Percentiles rank a stretch among this genome's conserved stretches.
These are phyloP conservation scores for Pseudocheirus occidentalis DNA, from an alignment of 2,797 vertebrate genomes.

Conservation along the genomic window DNA sequence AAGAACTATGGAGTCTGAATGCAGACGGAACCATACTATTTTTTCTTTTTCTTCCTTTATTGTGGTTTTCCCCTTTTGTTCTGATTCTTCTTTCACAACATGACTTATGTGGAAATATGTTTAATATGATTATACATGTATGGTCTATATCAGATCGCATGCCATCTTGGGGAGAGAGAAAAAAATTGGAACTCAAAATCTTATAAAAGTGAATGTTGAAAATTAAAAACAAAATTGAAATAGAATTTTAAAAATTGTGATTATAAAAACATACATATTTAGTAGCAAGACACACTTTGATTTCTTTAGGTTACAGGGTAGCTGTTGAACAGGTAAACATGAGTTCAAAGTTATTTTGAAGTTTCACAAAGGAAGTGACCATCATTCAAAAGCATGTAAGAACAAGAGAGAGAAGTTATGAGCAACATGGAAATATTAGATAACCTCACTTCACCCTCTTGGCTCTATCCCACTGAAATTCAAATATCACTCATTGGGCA, in stretches of 20 bases:
- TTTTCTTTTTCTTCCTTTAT: no score
- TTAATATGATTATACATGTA: no score
- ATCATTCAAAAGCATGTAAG: neutral
- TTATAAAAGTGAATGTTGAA: no score
- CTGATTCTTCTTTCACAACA: no score
- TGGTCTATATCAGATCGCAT: no score
- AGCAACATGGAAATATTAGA: neutral
- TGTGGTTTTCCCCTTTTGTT: no score
- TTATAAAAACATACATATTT: neutral
- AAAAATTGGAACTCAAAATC: no score
- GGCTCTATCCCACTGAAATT: slow-evolving; percentile 40
- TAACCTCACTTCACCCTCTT: slow-evolving; percentile 35
- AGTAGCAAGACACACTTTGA: neutral
- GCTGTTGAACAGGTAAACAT: neutral
- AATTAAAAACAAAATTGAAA: no score
- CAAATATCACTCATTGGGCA: slow-evolving; percentile 6
- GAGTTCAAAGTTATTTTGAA: slow-evolving; percentile 3
- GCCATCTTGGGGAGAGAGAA: no score
- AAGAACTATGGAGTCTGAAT: no score
- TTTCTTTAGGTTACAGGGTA: slow-evolving; percentile 24
- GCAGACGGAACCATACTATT: no score
- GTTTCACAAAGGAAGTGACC: slow-evolving; percentile 6
- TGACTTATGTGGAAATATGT: no score
- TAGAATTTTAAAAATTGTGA: neutral
- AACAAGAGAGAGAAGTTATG: neutral